Base-by-base conservation (phyloP, 2,888 invertebrate genomes). In the Synanthedon myopaeformis region DNA sequence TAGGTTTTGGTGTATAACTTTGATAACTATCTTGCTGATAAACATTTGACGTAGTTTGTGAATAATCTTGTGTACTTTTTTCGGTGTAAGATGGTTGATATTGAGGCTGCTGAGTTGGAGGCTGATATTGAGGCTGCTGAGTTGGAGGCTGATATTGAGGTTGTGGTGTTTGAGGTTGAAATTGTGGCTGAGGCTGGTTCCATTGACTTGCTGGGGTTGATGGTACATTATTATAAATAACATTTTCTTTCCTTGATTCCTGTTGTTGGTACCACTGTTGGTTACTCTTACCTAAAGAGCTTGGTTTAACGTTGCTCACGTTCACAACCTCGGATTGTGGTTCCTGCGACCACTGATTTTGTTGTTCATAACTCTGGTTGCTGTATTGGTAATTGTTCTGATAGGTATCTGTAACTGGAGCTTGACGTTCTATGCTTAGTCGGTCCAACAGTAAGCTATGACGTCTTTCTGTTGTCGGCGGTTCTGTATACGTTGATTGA, bases 301-400 rank as follows among this genome's bases (percentile, higher is more conserved):
- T 87, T 3, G 87, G 87, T 57, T 87, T 87, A 0, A 87, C 81
- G 57, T 87, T 87, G 56, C 82, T 84, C 2, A 82, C 79, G 19
- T 71, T 79, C 2, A 87, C 61, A 42, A 87, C 78, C 65, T 87
- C 87, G 4, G 85, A 79, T 58, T 83, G 79, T 12, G 87, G 87
- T 59, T 86, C 86, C 59, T 77, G 74, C 6, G 72, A 66, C 67
- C 70, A 78, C 60, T 79, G 82, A 19, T 67, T 66, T 59, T 79
- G 77, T 57, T 82, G 73, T 41, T 82, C 83, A 50, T 66, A 66
- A 42, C 60, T 61, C 63, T 83, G 85, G 55, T 69, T 80, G 50
- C 55, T 69, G 50, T 65, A 67, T 58, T 72, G 73, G 54, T 67
- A 72, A 55, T 69, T 74, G 56, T 76, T 81, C 65, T 82, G 83